Conservation (phyloP, 2,113 vertebrate species). For the Phocoena sinus region DNA sequence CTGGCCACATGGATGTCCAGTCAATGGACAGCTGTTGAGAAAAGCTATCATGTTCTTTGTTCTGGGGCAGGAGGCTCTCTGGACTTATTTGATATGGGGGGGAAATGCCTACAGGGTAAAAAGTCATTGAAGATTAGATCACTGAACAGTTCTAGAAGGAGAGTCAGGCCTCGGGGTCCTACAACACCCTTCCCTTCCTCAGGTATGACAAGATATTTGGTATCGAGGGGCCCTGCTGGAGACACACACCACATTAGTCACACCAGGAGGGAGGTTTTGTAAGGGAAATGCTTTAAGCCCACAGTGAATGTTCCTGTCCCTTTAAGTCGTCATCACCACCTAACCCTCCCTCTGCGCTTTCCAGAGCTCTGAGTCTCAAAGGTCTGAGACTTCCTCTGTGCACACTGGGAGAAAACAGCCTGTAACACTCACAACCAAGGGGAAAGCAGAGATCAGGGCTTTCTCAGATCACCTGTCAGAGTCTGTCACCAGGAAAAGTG, state of each 20-base stretch:
- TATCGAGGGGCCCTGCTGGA: not conserved
- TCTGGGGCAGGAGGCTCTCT: not conserved
- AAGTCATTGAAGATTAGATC: not conserved
- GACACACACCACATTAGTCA: not conserved
- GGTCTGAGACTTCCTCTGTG: not conserved
- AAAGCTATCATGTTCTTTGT: not conserved
- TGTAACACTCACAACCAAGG: not conserved
- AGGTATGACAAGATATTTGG: not conserved
- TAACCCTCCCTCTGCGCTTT: not conserved
- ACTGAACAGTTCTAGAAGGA: not conserved
- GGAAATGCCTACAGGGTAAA: not conserved
- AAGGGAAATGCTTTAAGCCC: not conserved
- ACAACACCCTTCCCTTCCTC: not conserved
- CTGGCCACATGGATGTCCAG: not conserved
- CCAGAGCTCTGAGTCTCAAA: not conserved
- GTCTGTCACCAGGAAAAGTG: not conserved
- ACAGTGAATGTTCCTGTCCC: conserved; percentile 3
- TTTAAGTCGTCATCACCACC: not conserved
- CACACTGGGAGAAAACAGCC: not conserved
- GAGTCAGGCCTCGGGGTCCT: not conserved
- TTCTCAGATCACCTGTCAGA: not conserved
- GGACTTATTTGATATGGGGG: not conserved
- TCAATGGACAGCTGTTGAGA: not conserved
- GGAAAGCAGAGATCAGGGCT: not conserved
- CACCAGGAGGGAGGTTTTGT: not conserved